A percentile compares a stretch with the other conserved stretches of the same genome.
These are phyloP conservation scores for Onchidella celtica DNA, from an alignment of 2,888 invertebrate species.

Conservation along the genomic window DNA sequence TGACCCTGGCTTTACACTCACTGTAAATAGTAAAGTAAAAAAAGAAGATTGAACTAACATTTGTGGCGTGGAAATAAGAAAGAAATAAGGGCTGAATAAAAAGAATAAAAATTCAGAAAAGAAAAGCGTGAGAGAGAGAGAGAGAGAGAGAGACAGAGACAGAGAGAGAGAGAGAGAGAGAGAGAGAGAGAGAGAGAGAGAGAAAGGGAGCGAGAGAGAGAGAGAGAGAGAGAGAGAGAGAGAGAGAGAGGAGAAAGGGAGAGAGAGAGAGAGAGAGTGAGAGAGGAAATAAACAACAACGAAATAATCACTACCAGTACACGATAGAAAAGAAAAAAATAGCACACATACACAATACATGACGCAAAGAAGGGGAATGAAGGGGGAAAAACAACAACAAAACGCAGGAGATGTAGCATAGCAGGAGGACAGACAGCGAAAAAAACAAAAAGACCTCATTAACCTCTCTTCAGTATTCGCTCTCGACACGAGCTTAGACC, in stretches of 20 bases:
- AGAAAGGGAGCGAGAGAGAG: too few species aligned
- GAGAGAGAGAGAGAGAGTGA: background rate
- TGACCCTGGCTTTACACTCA: too few species aligned
- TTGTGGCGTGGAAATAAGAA: too few species aligned
- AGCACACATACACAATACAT: background rate
- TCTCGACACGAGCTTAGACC: too few species aligned
- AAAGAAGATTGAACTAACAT: too few species aligned
- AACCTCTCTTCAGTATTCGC: too few species aligned
- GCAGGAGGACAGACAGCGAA: background rate
- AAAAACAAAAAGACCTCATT: background rate
- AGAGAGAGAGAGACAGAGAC: background rate
- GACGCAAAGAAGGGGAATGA: background rate
- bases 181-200: background rate
- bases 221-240: background rate
- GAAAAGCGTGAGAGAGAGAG: too few species aligned
- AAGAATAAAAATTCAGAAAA: background rate
- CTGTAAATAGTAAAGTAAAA: too few species aligned
- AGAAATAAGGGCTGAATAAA: too few species aligned
- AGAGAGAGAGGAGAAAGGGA: background rate
- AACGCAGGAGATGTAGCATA: background rate
- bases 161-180: background rate
- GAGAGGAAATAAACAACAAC: background rate
- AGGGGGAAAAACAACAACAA: background rate
- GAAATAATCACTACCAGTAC: background rate
- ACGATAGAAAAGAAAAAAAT: background rate